Evolutionary conservation across 2,888 invertebrate genomes (phyloP).

Genomic region (Acrobasis suavella): DNA sequence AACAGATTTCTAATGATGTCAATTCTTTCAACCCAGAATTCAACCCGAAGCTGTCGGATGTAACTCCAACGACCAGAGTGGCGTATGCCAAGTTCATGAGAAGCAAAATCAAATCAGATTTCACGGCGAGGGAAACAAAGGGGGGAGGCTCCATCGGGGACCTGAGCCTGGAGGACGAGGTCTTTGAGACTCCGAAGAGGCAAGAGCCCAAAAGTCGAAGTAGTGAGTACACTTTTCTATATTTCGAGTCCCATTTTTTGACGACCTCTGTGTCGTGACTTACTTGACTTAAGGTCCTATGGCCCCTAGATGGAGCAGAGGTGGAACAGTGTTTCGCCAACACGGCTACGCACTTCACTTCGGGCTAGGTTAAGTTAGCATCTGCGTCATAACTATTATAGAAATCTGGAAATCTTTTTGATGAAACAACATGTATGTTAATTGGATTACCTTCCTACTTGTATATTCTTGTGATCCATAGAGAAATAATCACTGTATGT

Average conservation of each 20-base stretch:
- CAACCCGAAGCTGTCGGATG: constrained; percentile 89
- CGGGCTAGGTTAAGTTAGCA: too few species aligned
- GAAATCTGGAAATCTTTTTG: too few species aligned
- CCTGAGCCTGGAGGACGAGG: constrained; percentile 59
- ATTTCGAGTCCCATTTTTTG: neutral
- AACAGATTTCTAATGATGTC: neutral
- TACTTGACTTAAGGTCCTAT: too few species aligned
- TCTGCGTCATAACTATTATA: too few species aligned
- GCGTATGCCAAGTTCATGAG: constrained; percentile 95
- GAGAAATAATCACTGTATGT: too few species aligned
- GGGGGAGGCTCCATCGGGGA: constrained; percentile 42
- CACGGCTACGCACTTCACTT: too few species aligned
- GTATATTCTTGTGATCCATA: too few species aligned
- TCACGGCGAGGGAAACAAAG: constrained; percentile 49
- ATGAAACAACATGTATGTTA: too few species aligned
- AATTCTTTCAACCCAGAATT: constrained; percentile 83
- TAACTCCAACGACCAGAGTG: constrained; percentile 89
- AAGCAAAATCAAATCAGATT: constrained; percentile 85
- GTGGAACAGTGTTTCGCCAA: too few species aligned
- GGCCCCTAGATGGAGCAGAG: too few species aligned
- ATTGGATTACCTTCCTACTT: too few species aligned
- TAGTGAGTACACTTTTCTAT: constrained; percentile 39
- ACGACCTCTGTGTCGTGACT: too few species aligned
- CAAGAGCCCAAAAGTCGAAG: constrained; percentile 41
- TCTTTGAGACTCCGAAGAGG: constrained; percentile 54